A percentile compares a stretch with the other conserved stretches of the same genome.
Conservation (phyloP, 1,140 invertebrate genomes). For the Dinoponera quadriceps region DNA sequence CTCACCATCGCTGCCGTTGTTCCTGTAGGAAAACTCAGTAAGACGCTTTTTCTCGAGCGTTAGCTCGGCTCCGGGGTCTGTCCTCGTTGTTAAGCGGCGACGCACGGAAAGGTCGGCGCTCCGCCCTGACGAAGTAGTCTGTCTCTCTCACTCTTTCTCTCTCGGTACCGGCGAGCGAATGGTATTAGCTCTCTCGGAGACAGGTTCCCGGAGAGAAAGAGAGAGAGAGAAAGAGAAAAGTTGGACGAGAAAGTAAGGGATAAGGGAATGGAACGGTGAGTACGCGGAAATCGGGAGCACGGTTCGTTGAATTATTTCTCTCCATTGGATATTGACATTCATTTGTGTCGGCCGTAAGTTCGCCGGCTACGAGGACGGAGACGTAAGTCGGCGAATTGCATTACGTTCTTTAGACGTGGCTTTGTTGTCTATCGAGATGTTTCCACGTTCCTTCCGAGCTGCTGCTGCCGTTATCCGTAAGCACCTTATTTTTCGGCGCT, state of each 20-base stretch:
- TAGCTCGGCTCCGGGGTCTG: slow-evolving; percentile 24
- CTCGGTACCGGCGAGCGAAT: slow-evolving; percentile 42
- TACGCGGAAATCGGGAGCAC: slow-evolving; percentile 49
- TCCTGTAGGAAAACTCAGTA: slow-evolving; percentile 65
- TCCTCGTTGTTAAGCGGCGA: slow-evolving; percentile 36
- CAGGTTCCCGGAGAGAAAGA: slow-evolving; percentile 42
- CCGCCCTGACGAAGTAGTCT: slow-evolving; percentile 28
- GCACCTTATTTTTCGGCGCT: not conserved
- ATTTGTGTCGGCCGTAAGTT: slow-evolving; percentile 48
- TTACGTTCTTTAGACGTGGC: slow-evolving; percentile 47
- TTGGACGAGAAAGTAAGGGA: slow-evolving; percentile 39
- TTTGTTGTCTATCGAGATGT: slow-evolving; percentile 61
- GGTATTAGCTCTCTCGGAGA: slow-evolving; percentile 64
- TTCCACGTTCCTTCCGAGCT: slow-evolving; percentile 29
- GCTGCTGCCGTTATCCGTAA: not conserved
- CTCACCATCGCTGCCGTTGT: slow-evolving; percentile 26
- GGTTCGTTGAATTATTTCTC: slow-evolving; percentile 69
- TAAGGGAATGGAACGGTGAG: slow-evolving; percentile 41
- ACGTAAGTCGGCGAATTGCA: slow-evolving; percentile 66
- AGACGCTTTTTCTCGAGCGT: slow-evolving; percentile 73
- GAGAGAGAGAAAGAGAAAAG: slow-evolving; percentile 50
- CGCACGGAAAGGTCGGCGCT: slow-evolving; percentile 17
- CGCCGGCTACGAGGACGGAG: slow-evolving; percentile 42
- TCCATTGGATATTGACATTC: slow-evolving; percentile 67
- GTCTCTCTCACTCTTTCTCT: slow-evolving; percentile 8